Base-by-base conservation (phyloP, 2,888 invertebrate genomes). In the Coenonympha glycerion region DNA sequence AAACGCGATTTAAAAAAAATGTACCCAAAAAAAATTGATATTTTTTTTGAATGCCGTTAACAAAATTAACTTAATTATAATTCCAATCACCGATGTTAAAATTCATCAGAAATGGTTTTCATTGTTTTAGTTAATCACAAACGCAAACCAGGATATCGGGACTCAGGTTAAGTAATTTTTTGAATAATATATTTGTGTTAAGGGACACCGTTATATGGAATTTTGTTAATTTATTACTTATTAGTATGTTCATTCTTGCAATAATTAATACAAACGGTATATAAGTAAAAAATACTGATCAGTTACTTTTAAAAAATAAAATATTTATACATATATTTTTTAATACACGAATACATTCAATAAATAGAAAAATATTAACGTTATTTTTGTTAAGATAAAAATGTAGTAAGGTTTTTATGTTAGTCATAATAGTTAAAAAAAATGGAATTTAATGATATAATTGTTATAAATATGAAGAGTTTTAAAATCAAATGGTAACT, bases 61-160 rank as follows among this genome's bases (percentile, higher is more conserved):
- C n/a, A n/a, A n/a, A n/a, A n/a, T n/a, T n/a, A n/a, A n/a, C n/a
- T n/a, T n/a, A n/a, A 15, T 13, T 13, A 39, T n/a, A 30, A n/a
- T 16, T 34, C 3, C 18, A 52, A 52, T 31, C 41, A 22, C 13
- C 22, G 24, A 46, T 49, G 42, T 47, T 39, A 51, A 47, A 47
- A 31, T n/a, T 31, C 39, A 26, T 47, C 40, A 40, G 34, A 13
- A 42, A 47, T 45, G 18, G 28, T 15, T 19, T 48, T 46, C 31
- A 47, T 59, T 46, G 57, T 64, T 67, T 69, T 69, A 62, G 73
- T 76, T 75, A 77, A 73, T 73, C 54, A 71, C 68, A 72, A 72
- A 73, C 66, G 64, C 58, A 67, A 71, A 65, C 59, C 51, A 48
- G 58, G 52, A 51, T 41, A 33, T 49, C 45, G 52, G 48, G 28